These are phyloP conservation scores for Alectura lathami DNA, from an alignment of 2,113 vertebrate genomes.

Conservation along the genomic window DNA sequence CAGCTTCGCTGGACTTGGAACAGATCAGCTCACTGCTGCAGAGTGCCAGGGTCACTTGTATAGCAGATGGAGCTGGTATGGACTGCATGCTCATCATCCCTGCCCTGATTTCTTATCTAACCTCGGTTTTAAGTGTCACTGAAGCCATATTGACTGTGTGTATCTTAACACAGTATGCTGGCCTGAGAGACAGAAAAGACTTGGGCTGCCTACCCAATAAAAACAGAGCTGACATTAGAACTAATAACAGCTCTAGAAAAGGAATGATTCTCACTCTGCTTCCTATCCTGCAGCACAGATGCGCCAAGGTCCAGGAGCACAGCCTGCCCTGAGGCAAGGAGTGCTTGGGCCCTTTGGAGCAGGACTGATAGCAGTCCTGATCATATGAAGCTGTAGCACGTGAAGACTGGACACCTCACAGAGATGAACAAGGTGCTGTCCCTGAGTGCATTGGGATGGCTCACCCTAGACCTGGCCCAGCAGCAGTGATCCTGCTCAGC, in stretches of 20 bases:
- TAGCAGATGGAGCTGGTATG: neutral
- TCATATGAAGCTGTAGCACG: neutral
- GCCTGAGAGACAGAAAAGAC: neutral
- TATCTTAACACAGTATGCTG: neutral
- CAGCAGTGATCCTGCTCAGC: neutral
- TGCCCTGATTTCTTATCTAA: neutral
- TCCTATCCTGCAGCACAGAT: neutral
- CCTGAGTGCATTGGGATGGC: neutral
- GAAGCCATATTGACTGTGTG: neutral
- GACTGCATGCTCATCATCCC: neutral
- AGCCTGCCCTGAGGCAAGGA: neutral
- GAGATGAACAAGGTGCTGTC: neutral
- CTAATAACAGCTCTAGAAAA: neutral
- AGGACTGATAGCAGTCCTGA: neutral
- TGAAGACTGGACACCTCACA: neutral
- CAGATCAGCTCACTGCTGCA: neutral
- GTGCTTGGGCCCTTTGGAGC: neutral
- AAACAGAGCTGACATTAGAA: neutral
- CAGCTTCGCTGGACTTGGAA: neutral
- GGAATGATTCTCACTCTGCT: neutral
- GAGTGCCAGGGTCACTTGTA: neutral
- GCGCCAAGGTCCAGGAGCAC: neutral
- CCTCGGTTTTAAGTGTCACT: neutral
- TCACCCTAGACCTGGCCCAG: neutral
- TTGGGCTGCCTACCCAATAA: neutral